Percentiles rank a stretch among this genome's conserved stretches.
Conservation (phyloP, 1,140 invertebrate genomes). For the Monochamus saltuarius region DNA sequence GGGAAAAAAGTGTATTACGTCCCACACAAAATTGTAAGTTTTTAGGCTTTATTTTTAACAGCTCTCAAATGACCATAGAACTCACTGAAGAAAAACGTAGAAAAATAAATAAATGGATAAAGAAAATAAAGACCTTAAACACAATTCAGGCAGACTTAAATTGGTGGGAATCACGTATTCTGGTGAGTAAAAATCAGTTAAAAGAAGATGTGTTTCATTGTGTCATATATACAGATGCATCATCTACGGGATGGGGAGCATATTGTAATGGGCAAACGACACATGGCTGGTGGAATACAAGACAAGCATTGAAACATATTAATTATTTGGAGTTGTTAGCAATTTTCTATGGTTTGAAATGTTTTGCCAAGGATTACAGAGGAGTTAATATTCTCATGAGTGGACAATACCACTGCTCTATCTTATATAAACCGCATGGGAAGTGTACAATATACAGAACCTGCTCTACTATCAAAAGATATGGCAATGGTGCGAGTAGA, state of each 20-base stretch:
- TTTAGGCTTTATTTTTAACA: constrained; percentile 23
- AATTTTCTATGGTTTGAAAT: background rate
- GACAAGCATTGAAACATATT: constrained; percentile 39
- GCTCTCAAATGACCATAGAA: background rate
- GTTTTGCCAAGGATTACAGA: no score
- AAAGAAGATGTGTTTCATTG: constrained; percentile 26
- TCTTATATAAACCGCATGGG: no score
- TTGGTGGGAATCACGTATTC: constrained; percentile 41
- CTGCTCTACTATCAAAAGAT: no score
- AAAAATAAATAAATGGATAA: no score
- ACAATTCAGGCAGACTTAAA: constrained; percentile 30
- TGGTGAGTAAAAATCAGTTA: no score
- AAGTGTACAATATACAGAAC: no score
- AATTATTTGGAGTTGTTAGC: constrained; percentile 50
- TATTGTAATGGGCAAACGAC: constrained; percentile 31
- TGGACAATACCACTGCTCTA: no score
- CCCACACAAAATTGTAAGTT: constrained; percentile 15
- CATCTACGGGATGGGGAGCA: constrained; percentile 45
- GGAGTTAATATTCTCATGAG: no score
- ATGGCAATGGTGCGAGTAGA: no score
- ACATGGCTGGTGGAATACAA: constrained; percentile 39
- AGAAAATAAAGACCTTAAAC: background rate
- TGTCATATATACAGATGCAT: constrained; percentile 51
- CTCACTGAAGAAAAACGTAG: constrained; percentile 15
- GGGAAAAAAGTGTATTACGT: constrained; percentile 13